These are phyloP conservation scores for Aplochiton taeniatus DNA, from an alignment of 2,797 vertebrate genomes.

Conservation along the genomic window DNA sequence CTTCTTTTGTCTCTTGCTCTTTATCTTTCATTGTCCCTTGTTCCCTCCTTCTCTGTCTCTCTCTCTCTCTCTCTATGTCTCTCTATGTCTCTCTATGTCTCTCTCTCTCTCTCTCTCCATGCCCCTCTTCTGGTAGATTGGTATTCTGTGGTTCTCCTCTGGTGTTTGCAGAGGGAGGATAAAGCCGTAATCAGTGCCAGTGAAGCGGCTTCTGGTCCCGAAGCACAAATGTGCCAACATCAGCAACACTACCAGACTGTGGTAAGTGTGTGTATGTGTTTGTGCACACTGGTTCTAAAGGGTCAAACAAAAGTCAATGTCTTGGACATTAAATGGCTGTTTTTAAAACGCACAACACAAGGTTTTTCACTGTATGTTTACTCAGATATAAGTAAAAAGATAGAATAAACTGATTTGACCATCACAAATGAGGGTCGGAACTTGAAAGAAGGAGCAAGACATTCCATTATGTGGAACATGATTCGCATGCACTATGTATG, in stretches of 20 bases:
- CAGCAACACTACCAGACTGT: conserved; percentile 63
- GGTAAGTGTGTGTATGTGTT: conserved; percentile 26
- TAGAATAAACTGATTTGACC: no score
- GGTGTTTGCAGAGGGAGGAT: conserved; percentile 64
- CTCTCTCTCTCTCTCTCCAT: no score
- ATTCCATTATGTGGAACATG: no score
- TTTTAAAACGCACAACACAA: no score
- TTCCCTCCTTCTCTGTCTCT: conserved; percentile 14
- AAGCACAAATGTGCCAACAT: conserved; percentile 72
- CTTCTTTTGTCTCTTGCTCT: neutral
- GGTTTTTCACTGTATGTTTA: no score
- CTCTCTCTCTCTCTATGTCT: conserved; percentile 32
- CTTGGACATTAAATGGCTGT: conserved; percentile 32
- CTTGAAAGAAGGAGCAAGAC: no score
- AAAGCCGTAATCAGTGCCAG: conserved; percentile 71
- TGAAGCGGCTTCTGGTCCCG: conserved; percentile 69
- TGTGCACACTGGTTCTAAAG: conserved; percentile 30
- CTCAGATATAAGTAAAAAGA: no score
- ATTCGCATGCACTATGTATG: no score
- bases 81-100: no score
- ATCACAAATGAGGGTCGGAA: no score
- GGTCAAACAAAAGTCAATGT: conserved; percentile 61
- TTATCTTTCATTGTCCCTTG: neutral
- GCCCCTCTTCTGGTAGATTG: conserved; percentile 53
- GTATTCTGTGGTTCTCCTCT: conserved; percentile 66